Percentiles rank a stretch among this genome's conserved stretches.
Conservation (phyloP, 2,888 invertebrate genomes). For the Tachina lurida region DNA sequence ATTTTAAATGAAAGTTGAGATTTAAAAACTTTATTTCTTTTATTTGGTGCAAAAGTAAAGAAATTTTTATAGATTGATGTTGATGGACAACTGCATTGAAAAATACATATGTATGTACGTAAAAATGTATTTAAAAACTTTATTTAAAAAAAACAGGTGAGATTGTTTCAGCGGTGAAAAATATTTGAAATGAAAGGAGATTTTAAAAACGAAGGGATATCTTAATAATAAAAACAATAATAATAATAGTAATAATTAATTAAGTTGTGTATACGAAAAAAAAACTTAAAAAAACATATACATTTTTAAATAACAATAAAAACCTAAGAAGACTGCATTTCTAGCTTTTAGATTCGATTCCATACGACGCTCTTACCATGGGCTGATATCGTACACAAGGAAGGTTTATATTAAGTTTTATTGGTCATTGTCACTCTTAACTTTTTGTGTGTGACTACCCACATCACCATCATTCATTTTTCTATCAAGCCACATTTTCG, state of each 20-base stretch:
- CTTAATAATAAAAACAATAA: not conserved
- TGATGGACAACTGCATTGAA: slow-evolving; percentile 42
- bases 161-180: slow-evolving; percentile 57
- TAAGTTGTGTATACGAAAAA: not conserved
- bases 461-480: slow-evolving; percentile 10
- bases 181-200: slow-evolving; percentile 36
- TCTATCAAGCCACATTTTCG: not conserved
- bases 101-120: slow-evolving; percentile 14
- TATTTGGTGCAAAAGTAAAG: slow-evolving; percentile 63
- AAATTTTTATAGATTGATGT: slow-evolving; percentile 26
- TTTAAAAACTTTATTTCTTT: slow-evolving; percentile 27
- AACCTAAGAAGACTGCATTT: slow-evolving; percentile 36
- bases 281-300: not conserved
- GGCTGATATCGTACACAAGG: not conserved
- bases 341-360: slow-evolving; percentile 51
- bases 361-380: not conserved
- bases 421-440: not conserved
- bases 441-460: slow-evolving; percentile 32
- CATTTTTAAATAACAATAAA: not conserved
- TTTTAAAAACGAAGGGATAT: slow-evolving; percentile 13
- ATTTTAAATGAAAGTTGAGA: slow-evolving; percentile 46
- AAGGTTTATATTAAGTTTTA: not conserved
- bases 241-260: not conserved
- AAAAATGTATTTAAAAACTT: slow-evolving; percentile 12
- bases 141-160: slow-evolving; percentile 23